phyloP scores from a whole-genome alignment of 2,113 vertebrate species.

The Anhinga rufa region DNA sequence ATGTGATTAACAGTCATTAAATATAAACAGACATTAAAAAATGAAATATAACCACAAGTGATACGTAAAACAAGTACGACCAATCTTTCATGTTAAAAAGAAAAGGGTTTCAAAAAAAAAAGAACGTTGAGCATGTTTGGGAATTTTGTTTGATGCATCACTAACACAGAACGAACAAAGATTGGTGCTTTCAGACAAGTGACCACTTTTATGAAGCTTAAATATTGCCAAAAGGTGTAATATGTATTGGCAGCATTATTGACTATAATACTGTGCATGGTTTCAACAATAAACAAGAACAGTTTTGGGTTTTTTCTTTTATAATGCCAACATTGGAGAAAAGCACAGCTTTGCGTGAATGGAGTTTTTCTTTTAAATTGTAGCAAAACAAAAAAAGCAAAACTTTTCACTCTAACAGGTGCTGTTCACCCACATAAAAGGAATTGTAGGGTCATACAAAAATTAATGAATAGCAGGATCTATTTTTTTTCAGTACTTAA shows the following conservation, averaged over 20 bases:
- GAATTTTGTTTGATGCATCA: constrained; percentile 56
- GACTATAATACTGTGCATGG: constrained; percentile 24
- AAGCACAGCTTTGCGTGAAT: constrained; percentile 47
- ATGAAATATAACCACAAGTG: constrained; percentile 61
- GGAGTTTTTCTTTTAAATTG: constrained; percentile 35
- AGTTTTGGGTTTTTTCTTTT: constrained; percentile 32
- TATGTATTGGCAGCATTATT: constrained; percentile 36
- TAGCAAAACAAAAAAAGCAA: constrained; percentile 62
- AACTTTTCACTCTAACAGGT: constrained; percentile 52
- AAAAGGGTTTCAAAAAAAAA: neutral
- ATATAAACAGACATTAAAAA: constrained; percentile 69
- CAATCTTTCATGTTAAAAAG: constrained; percentile 63
- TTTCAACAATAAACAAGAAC: constrained; percentile 49
- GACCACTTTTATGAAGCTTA: constrained; percentile 71
- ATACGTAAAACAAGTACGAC: constrained; percentile 62
- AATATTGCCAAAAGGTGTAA: constrained; percentile 59
- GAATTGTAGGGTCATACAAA: constrained; percentile 64
- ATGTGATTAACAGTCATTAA: constrained; percentile 62
- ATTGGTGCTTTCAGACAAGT: constrained; percentile 49
- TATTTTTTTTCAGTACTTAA: constrained; percentile 79
- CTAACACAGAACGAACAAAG: constrained; percentile 60
- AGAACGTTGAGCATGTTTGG: constrained; percentile 9
- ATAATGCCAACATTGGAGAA: constrained; percentile 51
- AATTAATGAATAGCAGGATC: constrained; percentile 95
- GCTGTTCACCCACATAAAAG: constrained; percentile 64